A percentile compares a stretch with the other conserved stretches of the same genome.
Evolutionary conservation across 2,113 vertebrate genomes (phyloP).

Genomic region (Damaliscus lunatus): DNA sequence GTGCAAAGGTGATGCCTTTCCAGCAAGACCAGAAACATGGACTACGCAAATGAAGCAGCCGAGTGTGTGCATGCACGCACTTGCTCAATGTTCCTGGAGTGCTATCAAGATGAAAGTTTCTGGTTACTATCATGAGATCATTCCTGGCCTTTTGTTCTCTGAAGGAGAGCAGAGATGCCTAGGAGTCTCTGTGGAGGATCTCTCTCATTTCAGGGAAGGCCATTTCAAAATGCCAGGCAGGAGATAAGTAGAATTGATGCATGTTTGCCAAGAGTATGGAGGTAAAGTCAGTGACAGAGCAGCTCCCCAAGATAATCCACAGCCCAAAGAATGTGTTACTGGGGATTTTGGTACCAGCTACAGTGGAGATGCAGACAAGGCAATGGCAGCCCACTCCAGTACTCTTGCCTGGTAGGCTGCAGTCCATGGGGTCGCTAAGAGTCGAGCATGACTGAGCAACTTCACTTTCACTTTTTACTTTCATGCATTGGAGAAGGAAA

Average conservation of each 20-base stretch:
- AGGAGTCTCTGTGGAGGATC: background rate
- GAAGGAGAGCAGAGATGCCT: background rate
- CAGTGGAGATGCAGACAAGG: no score
- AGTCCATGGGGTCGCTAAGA: no score
- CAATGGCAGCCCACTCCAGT: no score
- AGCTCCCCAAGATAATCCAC: background rate
- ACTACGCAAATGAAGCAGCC: background rate
- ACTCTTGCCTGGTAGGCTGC: no score
- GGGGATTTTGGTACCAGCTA: background rate
- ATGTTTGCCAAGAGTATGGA: background rate
- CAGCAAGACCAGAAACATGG: background rate
- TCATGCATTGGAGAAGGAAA: no score
- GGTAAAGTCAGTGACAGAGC: background rate
- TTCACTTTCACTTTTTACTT: no score
- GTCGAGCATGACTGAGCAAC: no score
- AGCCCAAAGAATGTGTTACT: background rate
- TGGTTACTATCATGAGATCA: background rate
- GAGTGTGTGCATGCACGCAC: fast-evolving
- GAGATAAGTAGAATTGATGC: background rate
- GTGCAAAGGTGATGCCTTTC: background rate
- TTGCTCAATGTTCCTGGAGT: background rate
- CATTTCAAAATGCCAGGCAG: background rate
- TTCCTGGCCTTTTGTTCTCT: background rate
- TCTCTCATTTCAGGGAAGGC: background rate
- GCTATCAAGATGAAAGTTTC: background rate